Evolutionary conservation across 2,888 invertebrate species (phyloP).

Genomic region (Acrobasis consociella): DNA sequence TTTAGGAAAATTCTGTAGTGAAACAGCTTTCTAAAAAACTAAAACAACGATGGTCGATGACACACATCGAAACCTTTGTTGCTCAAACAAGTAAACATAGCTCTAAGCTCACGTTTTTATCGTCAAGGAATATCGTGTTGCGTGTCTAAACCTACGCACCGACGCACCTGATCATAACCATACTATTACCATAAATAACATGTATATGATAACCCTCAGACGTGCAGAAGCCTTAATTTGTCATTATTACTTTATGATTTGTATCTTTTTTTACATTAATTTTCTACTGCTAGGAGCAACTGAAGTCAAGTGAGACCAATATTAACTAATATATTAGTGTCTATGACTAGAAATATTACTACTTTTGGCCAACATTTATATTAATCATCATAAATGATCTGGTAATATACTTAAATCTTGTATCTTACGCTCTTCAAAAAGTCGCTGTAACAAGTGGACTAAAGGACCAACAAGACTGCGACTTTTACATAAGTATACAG

Average conservation of each 20-base stretch:
- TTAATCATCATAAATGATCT: too few species aligned
- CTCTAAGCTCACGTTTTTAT: conserved; percentile 1
- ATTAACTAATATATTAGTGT: too few species aligned
- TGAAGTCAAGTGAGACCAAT: too few species aligned
- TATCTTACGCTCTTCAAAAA: too few species aligned
- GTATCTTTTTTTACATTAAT: too few species aligned
- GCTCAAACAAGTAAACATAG: neutral
- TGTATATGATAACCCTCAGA: neutral
- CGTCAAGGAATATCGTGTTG: neutral
- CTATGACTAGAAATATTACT: too few species aligned
- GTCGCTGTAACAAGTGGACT: too few species aligned
- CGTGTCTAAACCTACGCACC: neutral
- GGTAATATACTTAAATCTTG: too few species aligned
- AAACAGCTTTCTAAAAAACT: neutral
- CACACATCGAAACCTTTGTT: neutral
- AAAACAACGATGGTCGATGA: neutral
- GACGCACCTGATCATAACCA: neutral
- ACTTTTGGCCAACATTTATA: too few species aligned
- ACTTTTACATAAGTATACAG: too few species aligned
- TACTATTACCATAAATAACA: neutral
- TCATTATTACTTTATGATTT: neutral
- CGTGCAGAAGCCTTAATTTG: neutral
- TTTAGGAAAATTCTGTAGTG: neutral
- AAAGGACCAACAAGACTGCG: too few species aligned
- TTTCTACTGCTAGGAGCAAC: too few species aligned